Evolutionary conservation across 2,113 vertebrate species (phyloP), one percentile per base, ranked within the genome.

Genomic region (Buteo buteo): DNA sequence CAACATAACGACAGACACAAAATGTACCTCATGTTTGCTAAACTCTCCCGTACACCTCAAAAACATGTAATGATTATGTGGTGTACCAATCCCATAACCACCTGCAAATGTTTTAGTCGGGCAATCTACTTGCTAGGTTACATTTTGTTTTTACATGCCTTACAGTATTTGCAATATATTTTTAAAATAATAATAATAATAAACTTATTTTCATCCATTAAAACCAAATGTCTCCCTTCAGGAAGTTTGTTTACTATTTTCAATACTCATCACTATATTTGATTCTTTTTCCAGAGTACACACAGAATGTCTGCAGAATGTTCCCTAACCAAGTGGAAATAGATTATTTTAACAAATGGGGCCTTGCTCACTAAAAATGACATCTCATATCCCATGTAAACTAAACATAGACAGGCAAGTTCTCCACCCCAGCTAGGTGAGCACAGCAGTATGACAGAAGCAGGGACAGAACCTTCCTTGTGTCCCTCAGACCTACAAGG

Each of bases 221-320:
- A 92, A 97, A 66, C 70, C 77, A 92, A 95, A 94, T 72, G 18
- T 62, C 49, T 94, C 42, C 47, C 52, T 38, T 38, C 38, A 70
- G 71, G 82, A 88, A 64, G 91, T 92, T 96, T 97, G 86, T 91
- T 97, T 95, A 83, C 85, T 94, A 52, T 94, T 95, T 97, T 97
- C 95, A 96, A 55, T 96, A 71, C 74, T 92, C 88, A 94, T 93
- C 91, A 38, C 92, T 96, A 79, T 81, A 95, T 97, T 95, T 91
- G 57, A 24, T 92, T 92, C 45, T 86, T 38, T 93, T 97, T 95
- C 92, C 96, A 96, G 91, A 94, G 83, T 90, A 95, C 93, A 94
- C 87, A 94, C 44, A 81, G 47, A 69, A 71, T 55, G 83, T 67
- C 93, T 94, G 73, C 86, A 97, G 81, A 97, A 96, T 76, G 88